Evolutionary conservation across 2,113 vertebrate genomes (phyloP), one percentile per base, ranked within the genome.

Genomic region (Danio rerio): DNA sequence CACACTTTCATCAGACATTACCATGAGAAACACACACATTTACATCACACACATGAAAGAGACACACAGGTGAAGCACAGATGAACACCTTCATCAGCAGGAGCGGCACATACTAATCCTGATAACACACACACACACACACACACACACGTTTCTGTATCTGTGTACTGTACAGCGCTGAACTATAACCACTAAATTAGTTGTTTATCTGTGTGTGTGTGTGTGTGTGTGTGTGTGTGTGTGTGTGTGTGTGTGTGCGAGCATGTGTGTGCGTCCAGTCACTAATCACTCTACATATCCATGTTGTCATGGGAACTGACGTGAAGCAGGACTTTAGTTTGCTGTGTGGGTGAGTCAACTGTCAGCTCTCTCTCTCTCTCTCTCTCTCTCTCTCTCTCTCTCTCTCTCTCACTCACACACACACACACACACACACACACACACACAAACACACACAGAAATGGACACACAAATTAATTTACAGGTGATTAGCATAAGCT

Each of bases 301-400:
- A 76, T 45, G 78, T 84, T 81, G 83, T 84, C 83, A 84, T 81
- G 83, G 78, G 53, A 84, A 76, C 83, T 73, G 58, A 31, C 9
- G 21, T 50, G 55, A 50, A 52, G 52, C 50, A 59, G 59, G 65
- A 80, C 61, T 84, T 84, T 15, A 45, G 59, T 74, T 68, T 80
- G 47, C 62, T 75, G 31, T 80, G 77, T 75, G 71, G 70, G 78
- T 69, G 56, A 81, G 78, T 20, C 11, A 81, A 47, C 62, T 56
- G 43, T 80, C 50, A 75, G 58, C 75, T 12, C 2, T 9, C 75
- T 63, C n/a, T 78, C 20, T 42, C n/a, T 16, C n/a, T 66, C 31
- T 55, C 16, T 59, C 68, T 52, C 15, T 72, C 68, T 81, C 9
- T 53, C 58, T 62, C n/a, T 63, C 59, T 65, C 3, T 71, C 20